Evolutionary conservation across 2,797 vertebrate species (phyloP).

Genomic region (Melanotaenia pygmaea): DNA sequence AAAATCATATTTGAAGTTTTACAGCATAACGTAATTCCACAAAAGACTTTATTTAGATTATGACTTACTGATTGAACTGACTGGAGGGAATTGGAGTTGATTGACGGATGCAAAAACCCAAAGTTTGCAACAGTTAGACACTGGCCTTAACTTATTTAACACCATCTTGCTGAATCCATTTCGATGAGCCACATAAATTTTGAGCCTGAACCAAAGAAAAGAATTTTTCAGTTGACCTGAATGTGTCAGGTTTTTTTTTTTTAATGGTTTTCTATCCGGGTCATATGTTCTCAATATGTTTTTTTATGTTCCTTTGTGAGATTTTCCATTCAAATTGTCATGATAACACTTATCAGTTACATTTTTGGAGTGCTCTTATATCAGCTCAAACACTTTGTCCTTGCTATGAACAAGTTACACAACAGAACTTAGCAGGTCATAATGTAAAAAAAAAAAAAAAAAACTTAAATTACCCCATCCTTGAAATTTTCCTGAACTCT

Average conservation of each 20-base stretch:
- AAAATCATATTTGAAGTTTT: background rate
- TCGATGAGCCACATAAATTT: conserved; percentile 38
- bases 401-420: conserved; percentile 33
- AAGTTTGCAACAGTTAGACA: background rate
- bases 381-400: conserved; percentile 30
- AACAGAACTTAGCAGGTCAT: conserved; percentile 21
- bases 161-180: conserved; percentile 30
- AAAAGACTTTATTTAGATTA: background rate
- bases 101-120: background rate
- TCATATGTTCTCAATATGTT: conserved; percentile 47
- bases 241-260: background rate
- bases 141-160: background rate
- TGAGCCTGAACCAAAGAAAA: conserved; percentile 5
- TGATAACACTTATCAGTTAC: conserved; percentile 27
- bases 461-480: conserved; percentile 37
- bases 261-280: conserved; percentile 6
- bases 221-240: conserved; percentile 21
- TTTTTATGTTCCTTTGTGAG: conserved; percentile 40
- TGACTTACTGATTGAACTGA: background rate
- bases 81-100: background rate
- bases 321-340: conserved; percentile 43
- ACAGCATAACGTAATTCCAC: background rate
- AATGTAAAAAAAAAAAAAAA: conserved; percentile 13
- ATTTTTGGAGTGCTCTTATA: conserved; percentile 32
- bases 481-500: conserved; percentile 46